Base-by-base conservation (phyloP, 2,888 invertebrate genomes). In the Caenorhabditis zanzibari region DNA sequence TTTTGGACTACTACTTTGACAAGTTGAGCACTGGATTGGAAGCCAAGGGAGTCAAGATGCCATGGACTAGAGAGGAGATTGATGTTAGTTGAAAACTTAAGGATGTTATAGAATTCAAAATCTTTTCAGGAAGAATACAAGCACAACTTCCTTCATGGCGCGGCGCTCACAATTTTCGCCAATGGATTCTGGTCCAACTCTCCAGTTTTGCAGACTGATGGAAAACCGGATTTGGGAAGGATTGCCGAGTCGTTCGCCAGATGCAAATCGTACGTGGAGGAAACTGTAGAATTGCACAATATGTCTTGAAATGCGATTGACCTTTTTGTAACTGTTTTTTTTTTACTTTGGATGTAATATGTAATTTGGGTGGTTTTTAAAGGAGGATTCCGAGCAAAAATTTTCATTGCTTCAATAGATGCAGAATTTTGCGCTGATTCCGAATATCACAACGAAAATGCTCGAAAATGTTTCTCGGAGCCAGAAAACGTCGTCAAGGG, bases 141-240 rank as follows among this genome's bases (percentile, higher is more conserved):
- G 22, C 59, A 52, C 32, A 38, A 28, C 6, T 41, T 77, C n/a
- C 19, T 76, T 4, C 49, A 52, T 41, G 80, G 80, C 6, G 80
- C 81, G 6, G 77, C 81, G 4, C 47, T 80, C 35, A 82, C 86
- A 6, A 82, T 85, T 38, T 86, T 86, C 26, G 83, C 86, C 41
- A 84, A 79, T 12, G 86, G 85, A 10, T 86, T 86, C 64, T 86
- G 86, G 86, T 69, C 79, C 6, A 83, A 85, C 19, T 85, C 85
- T 9, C 81, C 77, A 52, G 81, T 86, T 28, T 68, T 86, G 22
- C 76, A 82, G 63, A 84, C 81, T 16, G 81, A 84, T 22, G 84
- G 84, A 47, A 59, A 81, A 10, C 84, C 81, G 16, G 84, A 84
- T 68, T 19, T 58, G 4, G 64, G 26, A 0, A 69, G 80, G 64